Percentiles rank a stretch among this genome's conserved stretches.
Conservation (phyloP, 2,888 invertebrate species). For the Diarsia mendica region DNA sequence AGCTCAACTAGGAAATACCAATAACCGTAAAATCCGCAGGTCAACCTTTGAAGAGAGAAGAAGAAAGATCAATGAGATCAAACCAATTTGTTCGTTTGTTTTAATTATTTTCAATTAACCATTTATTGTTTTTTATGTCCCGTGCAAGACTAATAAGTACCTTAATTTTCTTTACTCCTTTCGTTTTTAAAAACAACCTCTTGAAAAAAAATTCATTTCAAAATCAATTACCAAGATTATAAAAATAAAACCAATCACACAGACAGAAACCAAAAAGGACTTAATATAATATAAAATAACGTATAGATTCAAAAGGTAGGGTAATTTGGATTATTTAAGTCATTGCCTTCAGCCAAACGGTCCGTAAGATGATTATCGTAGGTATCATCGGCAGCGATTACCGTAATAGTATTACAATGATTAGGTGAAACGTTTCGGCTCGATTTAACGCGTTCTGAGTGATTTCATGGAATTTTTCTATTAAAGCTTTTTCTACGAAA, state of each 20-base stretch:
- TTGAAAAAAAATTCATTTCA: not conserved
- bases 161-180: too few species aligned
- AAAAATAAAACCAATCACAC: not conserved
- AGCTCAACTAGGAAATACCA: too few species aligned
- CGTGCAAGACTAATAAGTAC: too few species aligned
- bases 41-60: too few species aligned
- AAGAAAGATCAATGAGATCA: too few species aligned
- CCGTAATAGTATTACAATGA: conserved; percentile 66
- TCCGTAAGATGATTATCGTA: conserved; percentile 70
- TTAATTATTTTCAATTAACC: too few species aligned
- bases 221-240: not conserved
- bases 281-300: not conserved
- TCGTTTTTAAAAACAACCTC: too few species aligned
- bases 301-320: conserved; percentile 37
- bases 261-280: not conserved
- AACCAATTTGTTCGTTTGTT: too few species aligned
- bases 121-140: too few species aligned
- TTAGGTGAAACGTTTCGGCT: conserved; percentile 63
- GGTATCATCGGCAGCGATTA: conserved; percentile 63
- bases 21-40: too few species aligned
- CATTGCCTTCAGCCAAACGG: conserved; percentile 58
- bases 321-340: conserved; percentile 49
- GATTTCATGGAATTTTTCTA: conserved; percentile 35
- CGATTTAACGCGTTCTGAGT: conserved; percentile 62
- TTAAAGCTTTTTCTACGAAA: not conserved